Base-by-base conservation (phyloP, 2,113 vertebrate genomes). In the human region DNA sequence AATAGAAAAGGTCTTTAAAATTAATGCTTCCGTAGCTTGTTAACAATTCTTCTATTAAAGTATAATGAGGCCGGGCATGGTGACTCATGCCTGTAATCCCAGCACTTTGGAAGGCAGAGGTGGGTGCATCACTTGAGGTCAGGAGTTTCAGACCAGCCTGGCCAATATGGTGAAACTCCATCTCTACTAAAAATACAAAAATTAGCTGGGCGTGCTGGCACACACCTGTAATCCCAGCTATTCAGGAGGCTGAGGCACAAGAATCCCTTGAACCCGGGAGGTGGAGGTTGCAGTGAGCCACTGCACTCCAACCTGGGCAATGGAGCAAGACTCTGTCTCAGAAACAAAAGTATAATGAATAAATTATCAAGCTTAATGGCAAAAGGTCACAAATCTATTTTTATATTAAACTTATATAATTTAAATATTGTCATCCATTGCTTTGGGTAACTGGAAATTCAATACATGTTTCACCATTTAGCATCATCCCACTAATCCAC, bases 1-100 rank as follows among this genome's bases (percentile, higher is more conserved):
- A 85, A 40, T 66, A 61, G 90, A 89, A 32, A 0, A 81, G n/a
- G 35, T 23, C 7, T 93, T 5, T 78, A 79, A 94, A 93, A 89
- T 23, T 40, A 78, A 1, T 66, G 79, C 25, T 84, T 87, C 64
- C 70, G 7, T 59, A 93, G 8, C 14, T 80, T 93, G 35, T 38
- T 68, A 94, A 89, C 8, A 86, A 45, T 55, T 90, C 86, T 55
- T 90, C 90, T 84, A 79, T 48, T 87, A 40, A 79, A 90, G 23
- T 61, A 40, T 35, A 79, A 91, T 43, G 35, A 64, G 27, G 61
- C 61, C 27, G 2, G 61, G 61, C 61, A 64, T 64, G 27, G 61
- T 64, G 61, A 30, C 61, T 64, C 61, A 64, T 30, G 32, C 66
- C 32, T 68, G 32, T 68, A 68, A 68, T 35, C 66, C 32, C 66